Percentiles rank a stretch among this genome's conserved stretches.
Evolutionary conservation across 2,113 vertebrate species (phyloP).

Genomic region (Gulo gulo): DNA sequence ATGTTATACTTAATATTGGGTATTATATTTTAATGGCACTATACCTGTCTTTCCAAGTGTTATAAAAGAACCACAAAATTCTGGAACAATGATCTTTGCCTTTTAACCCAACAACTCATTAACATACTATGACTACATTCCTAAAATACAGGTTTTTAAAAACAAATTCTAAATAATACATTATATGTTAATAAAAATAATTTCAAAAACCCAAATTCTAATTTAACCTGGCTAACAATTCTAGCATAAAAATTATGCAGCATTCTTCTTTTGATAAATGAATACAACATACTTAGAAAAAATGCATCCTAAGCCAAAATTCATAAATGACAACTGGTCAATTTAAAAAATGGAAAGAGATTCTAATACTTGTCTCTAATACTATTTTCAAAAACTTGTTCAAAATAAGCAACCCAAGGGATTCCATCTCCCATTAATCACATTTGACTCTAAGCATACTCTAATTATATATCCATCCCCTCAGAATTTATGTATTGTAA

Average conservation of each 20-base stretch:
- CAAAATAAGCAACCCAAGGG: neutral
- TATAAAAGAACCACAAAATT: slow-evolving; percentile 1
- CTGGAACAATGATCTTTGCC: neutral
- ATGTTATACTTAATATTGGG: neutral
- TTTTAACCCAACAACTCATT: neutral
- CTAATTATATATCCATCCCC: neutral
- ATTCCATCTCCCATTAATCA: neutral
- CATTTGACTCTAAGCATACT: neutral
- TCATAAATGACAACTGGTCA: slow-evolving; percentile 4
- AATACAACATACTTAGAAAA: neutral
- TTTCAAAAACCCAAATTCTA: slow-evolving; percentile 7
- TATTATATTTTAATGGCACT: neutral
- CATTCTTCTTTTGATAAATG: neutral
- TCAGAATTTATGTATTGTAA: neutral
- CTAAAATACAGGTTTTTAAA: neutral
- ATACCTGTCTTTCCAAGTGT: neutral
- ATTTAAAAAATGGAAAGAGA: neutral
- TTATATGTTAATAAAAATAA: too few species aligned
- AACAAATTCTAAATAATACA: neutral
- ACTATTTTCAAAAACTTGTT: slow-evolving; percentile 38
- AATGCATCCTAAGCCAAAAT: neutral
- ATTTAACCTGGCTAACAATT: neutral
- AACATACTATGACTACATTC: neutral
- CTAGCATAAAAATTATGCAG: neutral
- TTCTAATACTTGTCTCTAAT: neutral